Percentiles rank a stretch among this genome's conserved stretches.
phyloP scores from a whole-genome alignment of 2,113 vertebrate genomes.

The Gambusia affinis region DNA sequence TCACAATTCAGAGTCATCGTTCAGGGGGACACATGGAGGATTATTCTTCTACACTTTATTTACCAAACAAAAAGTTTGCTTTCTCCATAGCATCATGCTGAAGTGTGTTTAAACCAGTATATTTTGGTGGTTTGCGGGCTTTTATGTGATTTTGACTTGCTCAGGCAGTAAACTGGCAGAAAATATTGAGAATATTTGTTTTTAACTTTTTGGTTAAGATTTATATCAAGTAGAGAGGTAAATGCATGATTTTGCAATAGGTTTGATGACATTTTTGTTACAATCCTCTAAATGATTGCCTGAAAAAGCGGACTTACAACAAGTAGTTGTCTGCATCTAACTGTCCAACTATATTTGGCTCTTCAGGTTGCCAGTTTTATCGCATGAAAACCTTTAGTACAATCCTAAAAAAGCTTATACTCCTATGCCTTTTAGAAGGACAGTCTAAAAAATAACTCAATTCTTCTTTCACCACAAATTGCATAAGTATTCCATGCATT shows the following conservation, averaged over 20 bases:
- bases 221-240: not conserved
- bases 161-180: not conserved
- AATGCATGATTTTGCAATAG: not conserved
- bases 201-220: not conserved
- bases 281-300: not conserved
- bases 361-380: not conserved
- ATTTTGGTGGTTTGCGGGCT: not conserved
- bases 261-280: not conserved
- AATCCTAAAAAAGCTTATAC: not conserved
- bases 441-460: no score
- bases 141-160: not conserved
- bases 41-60: no score
- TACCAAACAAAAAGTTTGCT: no score
- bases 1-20: no score
- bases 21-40: no score
- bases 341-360: not conserved
- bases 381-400: not conserved
- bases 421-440: not conserved
- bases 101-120: no score
- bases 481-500: no score
- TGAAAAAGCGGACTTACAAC: not conserved
- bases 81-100: no score
- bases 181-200: not conserved
- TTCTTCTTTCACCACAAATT: no score
- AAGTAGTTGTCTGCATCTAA: not conserved